phyloP scores from a whole-genome alignment of 2,113 vertebrate genomes.

The Syngnathus floridae region DNA sequence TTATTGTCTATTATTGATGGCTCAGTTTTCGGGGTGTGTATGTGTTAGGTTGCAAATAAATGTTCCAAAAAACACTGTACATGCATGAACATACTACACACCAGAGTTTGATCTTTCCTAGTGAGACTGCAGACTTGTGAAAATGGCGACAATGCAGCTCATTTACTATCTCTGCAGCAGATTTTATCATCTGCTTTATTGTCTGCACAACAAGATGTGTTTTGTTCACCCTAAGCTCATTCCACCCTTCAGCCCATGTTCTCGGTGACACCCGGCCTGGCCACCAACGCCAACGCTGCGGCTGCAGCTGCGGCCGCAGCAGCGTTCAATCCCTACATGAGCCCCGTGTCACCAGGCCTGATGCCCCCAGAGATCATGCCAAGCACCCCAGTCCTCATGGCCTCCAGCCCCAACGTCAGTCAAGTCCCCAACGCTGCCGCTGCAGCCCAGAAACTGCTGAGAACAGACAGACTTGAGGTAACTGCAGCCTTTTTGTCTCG shows the following conservation, averaged over 20 bases:
- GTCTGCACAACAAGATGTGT: background rate
- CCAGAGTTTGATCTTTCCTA: background rate
- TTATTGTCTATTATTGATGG: too few species aligned
- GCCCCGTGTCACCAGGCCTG: conserved; percentile 91
- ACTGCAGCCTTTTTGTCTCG: conserved; percentile 4
- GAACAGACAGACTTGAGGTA: conserved; percentile 97
- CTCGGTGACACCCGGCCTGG: conserved; percentile 86
- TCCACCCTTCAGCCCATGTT: conserved; percentile 83
- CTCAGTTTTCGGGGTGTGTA: too few species aligned
- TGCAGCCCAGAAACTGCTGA: conserved; percentile 91
- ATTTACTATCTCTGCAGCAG: background rate
- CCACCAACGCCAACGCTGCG: conserved; percentile 72
- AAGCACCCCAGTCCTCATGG: conserved; percentile 84
- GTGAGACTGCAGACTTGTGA: background rate
- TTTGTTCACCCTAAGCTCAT: conserved; percentile 13
- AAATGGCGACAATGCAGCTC: background rate
- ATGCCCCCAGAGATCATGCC: conserved; percentile 88
- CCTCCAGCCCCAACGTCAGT: conserved; percentile 80
- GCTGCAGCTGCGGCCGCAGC: conserved; percentile 80
- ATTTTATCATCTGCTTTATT: conserved; percentile 5
- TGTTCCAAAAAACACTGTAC: background rate
- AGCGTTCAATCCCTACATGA: conserved; percentile 96
- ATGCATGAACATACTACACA: background rate
- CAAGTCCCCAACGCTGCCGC: conserved; percentile 81
- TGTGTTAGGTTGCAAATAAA: background rate